These are phyloP conservation scores for Scaptomyza tumidula DNA, from an alignment of 2,888 invertebrate genomes.

Conservation along the genomic window DNA sequence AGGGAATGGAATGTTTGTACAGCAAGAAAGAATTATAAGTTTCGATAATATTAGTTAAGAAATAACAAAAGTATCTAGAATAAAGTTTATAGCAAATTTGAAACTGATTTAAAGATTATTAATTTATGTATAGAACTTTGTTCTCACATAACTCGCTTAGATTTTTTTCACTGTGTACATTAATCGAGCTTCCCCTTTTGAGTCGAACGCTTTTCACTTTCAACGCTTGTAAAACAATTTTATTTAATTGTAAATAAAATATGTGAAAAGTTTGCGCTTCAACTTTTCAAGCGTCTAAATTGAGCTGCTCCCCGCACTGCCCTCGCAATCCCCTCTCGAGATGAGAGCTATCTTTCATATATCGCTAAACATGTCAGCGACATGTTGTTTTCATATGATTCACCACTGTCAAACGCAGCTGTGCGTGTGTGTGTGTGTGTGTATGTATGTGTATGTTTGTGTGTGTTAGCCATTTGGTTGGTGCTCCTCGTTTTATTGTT, in stretches of 20 bases:
- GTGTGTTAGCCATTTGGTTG: constrained; percentile 19
- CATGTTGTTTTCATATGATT: constrained; percentile 78
- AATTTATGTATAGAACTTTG: too few relatives aligned
- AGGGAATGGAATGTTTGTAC: too few relatives aligned
- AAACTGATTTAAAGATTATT: too few relatives aligned
- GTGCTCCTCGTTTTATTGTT: constrained; percentile 28
- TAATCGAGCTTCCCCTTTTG: constrained; percentile 11
- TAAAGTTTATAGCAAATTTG: too few relatives aligned
- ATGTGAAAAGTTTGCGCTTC: constrained; percentile 74
- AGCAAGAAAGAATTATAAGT: too few relatives aligned
- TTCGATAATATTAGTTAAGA: too few relatives aligned
- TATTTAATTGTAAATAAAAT: constrained; percentile 80
- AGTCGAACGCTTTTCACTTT: constrained; percentile 11
- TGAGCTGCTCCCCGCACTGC: constrained; percentile 8
- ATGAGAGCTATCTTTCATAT: neutral
- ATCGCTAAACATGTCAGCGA: constrained; percentile 68
- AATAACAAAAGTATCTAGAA: too few relatives aligned
- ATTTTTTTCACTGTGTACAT: neutral
- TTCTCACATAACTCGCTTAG: too few relatives aligned
- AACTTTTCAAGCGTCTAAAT: constrained; percentile 66
- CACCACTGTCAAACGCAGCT: constrained; percentile 62
- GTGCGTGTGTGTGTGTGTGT: constrained; percentile 16
- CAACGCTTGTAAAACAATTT: constrained; percentile 60
- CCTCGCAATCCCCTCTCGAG: neutral
- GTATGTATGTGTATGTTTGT: constrained; percentile 5